A percentile compares a stretch with the other conserved stretches of the same genome.
These are phyloP conservation scores for Eulemur macaco DNA, from an alignment of 2,113 vertebrate species.

Conservation along the genomic window DNA sequence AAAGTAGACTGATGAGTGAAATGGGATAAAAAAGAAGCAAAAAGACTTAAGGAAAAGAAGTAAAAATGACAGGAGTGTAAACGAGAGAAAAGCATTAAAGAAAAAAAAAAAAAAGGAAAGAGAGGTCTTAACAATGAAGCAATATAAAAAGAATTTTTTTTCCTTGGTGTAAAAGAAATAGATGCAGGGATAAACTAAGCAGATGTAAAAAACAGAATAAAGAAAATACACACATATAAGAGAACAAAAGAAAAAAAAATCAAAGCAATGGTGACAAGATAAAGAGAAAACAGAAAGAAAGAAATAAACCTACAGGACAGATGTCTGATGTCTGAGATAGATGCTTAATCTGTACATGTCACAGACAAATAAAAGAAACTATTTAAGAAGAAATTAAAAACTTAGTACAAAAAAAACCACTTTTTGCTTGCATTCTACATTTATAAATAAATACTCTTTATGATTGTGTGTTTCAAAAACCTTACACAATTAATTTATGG, in stretches of 20 bases:
- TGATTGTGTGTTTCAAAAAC: not conserved
- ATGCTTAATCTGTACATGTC: not conserved
- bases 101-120: conserved; percentile 34
- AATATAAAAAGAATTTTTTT: not conserved
- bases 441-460: not conserved
- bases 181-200: conserved; percentile 12
- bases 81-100: conserved; percentile 37
- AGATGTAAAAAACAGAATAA: conserved; percentile 28
- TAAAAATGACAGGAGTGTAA: conserved; percentile 3
- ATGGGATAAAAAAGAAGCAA: not conserved
- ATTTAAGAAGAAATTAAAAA: conserved; percentile 16
- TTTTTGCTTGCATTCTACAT: not conserved
- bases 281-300: conserved; percentile 32
- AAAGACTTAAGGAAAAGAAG: conserved; percentile 9
- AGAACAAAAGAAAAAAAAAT: conserved; percentile 44
- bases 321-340: conserved; percentile 26
- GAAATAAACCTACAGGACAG: not conserved
- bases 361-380: not conserved
- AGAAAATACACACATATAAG: conserved; percentile 16
- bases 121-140: conserved; percentile 12
- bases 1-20: not conserved
- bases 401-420: not conserved
- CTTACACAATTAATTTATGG: not conserved
- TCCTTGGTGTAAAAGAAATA: conserved; percentile 8
- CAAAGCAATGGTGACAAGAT: conserved; percentile 24